Evolutionary conservation across 1,140 invertebrate species (phyloP).

Genomic region (Leptopilina clavipes): DNA sequence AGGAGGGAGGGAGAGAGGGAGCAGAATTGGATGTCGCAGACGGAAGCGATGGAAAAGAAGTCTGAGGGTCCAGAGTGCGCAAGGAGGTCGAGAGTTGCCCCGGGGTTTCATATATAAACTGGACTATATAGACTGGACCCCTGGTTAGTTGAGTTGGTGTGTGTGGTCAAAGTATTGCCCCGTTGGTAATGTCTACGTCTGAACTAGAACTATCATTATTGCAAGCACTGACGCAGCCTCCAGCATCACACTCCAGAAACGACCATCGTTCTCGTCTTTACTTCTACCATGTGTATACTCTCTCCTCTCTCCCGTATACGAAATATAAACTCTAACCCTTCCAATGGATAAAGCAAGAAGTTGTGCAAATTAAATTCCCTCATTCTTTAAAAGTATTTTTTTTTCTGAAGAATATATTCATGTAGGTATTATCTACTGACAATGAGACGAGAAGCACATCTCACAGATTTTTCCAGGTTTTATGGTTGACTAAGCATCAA

Average conservation of each 20-base stretch:
- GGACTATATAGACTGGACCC: slow-evolving; percentile 1
- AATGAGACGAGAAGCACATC: too few species aligned
- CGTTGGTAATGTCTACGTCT: slow-evolving; percentile 16
- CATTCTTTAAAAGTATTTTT: too few species aligned
- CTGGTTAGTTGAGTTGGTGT: neutral
- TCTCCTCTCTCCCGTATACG: neutral
- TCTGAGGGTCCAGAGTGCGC: neutral
- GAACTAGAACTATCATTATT: slow-evolving; percentile 18
- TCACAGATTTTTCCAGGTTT: too few species aligned
- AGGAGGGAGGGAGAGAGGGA: neutral
- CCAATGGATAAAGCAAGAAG: slow-evolving; percentile 9
- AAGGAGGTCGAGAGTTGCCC: slow-evolving; percentile 14
- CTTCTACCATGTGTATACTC: slow-evolving; percentile 10
- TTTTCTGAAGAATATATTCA: too few species aligned
- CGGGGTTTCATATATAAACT: slow-evolving; percentile 20
- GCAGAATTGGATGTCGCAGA: neutral
- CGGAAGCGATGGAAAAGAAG: neutral
- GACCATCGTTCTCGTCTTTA: slow-evolving; percentile 25
- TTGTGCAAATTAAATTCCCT: neutral
- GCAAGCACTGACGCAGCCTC: slow-evolving; percentile 20
- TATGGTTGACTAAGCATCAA: too few species aligned
- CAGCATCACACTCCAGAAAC: slow-evolving; percentile 17
- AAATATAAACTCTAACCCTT: neutral
- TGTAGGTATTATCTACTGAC: too few species aligned
- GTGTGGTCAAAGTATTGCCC: slow-evolving; percentile 21